Conservation (phyloP, 2,113 vertebrate species). For the Hemiscyllium ocellatum region DNA sequence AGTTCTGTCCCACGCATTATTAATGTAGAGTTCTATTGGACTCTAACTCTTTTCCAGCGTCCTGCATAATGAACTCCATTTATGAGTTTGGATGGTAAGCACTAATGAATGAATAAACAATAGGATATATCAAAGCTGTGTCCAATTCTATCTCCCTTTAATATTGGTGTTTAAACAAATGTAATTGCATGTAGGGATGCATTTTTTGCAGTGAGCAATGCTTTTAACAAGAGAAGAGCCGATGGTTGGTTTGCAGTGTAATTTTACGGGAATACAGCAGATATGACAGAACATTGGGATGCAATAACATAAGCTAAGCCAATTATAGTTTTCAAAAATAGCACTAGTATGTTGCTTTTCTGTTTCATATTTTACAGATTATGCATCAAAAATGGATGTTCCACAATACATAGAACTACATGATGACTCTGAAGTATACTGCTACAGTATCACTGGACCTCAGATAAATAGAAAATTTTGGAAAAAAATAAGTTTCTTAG, state of each 20-base stretch:
- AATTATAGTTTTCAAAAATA: neutral
- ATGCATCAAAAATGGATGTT: neutral
- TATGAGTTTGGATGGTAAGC: neutral
- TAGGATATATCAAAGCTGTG: neutral
- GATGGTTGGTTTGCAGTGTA: too few relatives aligned
- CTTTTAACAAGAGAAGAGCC: too few relatives aligned
- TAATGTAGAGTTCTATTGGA: neutral
- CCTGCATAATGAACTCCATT: neutral
- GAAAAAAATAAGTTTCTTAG: too few relatives aligned
- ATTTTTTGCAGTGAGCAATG: too few relatives aligned
- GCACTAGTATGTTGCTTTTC: neutral
- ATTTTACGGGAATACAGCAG: neutral
- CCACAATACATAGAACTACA: neutral
- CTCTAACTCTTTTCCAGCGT: neutral
- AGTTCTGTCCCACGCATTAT: neutral
- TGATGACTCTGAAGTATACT: neutral
- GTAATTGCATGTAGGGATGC: neutral
- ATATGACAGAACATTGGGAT: neutral
- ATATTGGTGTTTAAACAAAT: neutral
- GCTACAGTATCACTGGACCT: neutral
- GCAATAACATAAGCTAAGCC: neutral
- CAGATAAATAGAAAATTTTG: neutral
- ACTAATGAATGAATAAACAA: neutral
- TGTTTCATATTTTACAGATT: neutral
- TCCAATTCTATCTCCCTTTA: neutral